These are phyloP conservation scores for Cinclus mexicanus DNA, from an alignment of 2,113 vertebrate genomes.

Conservation along the genomic window DNA sequence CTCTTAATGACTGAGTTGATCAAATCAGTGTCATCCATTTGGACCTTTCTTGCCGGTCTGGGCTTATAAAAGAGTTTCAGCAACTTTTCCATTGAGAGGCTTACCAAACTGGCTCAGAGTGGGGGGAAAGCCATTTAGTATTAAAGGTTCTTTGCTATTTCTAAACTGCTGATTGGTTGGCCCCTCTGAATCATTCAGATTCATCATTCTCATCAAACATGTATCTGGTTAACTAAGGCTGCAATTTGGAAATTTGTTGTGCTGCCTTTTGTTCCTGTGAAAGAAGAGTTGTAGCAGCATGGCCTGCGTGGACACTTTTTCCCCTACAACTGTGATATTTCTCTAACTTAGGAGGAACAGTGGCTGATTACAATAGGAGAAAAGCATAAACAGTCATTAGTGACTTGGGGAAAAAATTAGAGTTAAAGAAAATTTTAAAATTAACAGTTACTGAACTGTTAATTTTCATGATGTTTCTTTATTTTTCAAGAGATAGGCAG, in stretches of 20 bases:
- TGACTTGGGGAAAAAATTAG: background rate
- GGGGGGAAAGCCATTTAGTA: background rate
- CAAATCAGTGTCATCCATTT: slow-evolving; percentile 31
- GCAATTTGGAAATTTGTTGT: background rate
- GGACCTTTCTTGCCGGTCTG: background rate
- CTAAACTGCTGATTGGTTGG: background rate
- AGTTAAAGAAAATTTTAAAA: no score
- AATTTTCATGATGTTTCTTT: background rate
- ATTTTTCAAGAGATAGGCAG: background rate
- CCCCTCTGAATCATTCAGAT: background rate
- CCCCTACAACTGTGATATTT: background rate
- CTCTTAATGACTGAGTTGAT: slow-evolving; percentile 39
- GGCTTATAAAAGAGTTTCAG: background rate
- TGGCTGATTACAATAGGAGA: background rate
- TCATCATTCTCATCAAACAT: background rate
- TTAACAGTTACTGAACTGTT: background rate
- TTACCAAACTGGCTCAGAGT: background rate
- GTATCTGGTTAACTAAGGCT: background rate
- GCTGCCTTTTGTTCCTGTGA: background rate
- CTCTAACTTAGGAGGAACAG: background rate
- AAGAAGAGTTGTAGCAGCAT: background rate
- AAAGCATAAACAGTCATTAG: background rate
- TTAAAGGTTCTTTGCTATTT: background rate
- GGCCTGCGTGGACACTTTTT: background rate
- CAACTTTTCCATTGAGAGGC: background rate